A percentile compares a stretch with the other conserved stretches of the same genome.
Conservation (phyloP, 2,113 vertebrate species). For the Manacus vitellinus region DNA sequence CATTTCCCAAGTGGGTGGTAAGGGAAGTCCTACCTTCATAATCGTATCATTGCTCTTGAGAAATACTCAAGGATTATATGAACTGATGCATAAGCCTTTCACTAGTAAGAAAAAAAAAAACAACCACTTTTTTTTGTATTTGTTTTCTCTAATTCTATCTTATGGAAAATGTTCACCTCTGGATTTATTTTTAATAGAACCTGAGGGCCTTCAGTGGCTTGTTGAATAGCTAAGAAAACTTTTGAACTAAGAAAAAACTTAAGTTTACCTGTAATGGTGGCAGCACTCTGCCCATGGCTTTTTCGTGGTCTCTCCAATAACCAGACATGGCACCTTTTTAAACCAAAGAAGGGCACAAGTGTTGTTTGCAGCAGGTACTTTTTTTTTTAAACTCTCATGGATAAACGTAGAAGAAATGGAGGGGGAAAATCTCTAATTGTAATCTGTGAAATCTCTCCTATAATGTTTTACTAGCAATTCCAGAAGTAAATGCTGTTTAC, state of each 20-base stretch:
- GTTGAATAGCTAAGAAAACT: background rate
- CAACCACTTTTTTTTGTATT: background rate
- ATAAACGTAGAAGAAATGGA: background rate
- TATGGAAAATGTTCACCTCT: background rate
- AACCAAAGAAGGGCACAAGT: background rate
- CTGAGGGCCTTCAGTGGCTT: background rate
- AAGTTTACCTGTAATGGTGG: background rate
- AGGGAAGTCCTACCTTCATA: background rate
- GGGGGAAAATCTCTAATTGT: background rate
- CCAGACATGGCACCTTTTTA: background rate
- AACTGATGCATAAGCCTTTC: background rate
- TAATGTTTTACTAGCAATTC: background rate
- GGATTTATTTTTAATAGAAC: background rate
- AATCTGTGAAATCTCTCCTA: background rate
- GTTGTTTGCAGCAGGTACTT: background rate
- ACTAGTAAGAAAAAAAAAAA: background rate
- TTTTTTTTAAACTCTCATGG: background rate
- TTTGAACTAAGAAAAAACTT: background rate
- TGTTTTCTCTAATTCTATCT: background rate
- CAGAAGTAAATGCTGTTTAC: background rate
- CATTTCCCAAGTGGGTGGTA: background rate
- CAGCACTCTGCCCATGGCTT: background rate
- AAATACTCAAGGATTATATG: background rate
- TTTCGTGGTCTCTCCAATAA: background rate
- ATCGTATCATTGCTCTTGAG: background rate